Base-by-base conservation (phyloP, 1,140 invertebrate genomes). In the Aphelinus atriplicis region DNA sequence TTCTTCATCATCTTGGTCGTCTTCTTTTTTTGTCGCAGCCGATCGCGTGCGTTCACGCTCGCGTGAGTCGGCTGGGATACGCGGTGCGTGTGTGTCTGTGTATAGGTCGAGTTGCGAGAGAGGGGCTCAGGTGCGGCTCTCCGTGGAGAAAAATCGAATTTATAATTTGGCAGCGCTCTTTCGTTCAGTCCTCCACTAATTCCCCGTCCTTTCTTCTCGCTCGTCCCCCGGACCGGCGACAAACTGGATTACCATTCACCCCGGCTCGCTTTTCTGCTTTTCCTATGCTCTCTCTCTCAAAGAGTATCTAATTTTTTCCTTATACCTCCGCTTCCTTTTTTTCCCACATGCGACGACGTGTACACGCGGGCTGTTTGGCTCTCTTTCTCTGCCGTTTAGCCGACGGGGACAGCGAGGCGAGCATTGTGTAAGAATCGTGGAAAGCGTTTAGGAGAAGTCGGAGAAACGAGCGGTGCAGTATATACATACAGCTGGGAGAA, bases 161-260 rank as follows among this genome's bases (percentile, higher is more conserved):
- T 75, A 66, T 75, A 75, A 75, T 75, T 75, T 70, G 47, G 61
- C 4, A 53, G 67, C 10, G 58, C 67, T 63, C 73, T 75, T 64
- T 75, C 61, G 1, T 72, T 65, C 7, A n/a, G 10, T 65, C 71
- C 2, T 43, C 61, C 26, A 6, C 47, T 43, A 51, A 1, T 51
- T 47, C n/a, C 7, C 51, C 10, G 1, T 10, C 3, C 1, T 64
- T 63, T 43, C 3, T 56, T 9, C 9, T 47, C 45, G 1, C n/a
- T 4, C 45, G 47, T 51, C 46, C 26, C 26, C 3, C 68, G 67
- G 6, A 55, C 56, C 55, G 42, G 26, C 26, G 45, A 43, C 51
- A 71, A 75, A 75, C 60, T 75, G 67, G 73, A 75, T 75, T 75
- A 75, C 53, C 60, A 75, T 75, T 75, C 73, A 66, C 4, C 26